Conservation (phyloP, 2,888 invertebrate species). For the Leucophenga montana region DNA sequence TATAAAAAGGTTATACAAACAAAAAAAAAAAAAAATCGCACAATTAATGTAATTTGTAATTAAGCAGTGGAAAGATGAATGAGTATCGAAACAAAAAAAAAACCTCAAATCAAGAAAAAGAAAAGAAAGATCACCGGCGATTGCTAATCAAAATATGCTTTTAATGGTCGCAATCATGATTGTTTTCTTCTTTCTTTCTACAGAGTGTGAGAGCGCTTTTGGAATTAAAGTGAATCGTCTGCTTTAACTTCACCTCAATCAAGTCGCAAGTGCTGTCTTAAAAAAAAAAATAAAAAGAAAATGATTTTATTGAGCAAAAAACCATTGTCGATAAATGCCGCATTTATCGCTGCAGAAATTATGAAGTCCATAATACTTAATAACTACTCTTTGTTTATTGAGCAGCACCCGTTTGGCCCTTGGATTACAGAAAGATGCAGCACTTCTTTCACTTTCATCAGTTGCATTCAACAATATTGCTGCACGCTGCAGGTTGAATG, state of each 20-base stretch:
- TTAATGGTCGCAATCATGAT: slow-evolving; percentile 19
- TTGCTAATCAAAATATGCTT: slow-evolving; percentile 20
- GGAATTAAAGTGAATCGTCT: slow-evolving; percentile 11
- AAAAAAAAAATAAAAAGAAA: no score
- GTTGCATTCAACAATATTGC: no score
- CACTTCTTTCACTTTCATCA: no score
- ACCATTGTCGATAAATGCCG: no score
- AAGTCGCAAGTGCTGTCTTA: no score
- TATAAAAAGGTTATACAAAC: not conserved
- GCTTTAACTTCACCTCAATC: not conserved
- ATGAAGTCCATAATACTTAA: no score
- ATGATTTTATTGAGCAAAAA: no score
- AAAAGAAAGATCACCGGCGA: slow-evolving; percentile 35
- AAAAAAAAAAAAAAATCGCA: not conserved
- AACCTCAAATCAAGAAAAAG: not conserved
- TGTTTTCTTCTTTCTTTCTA: not conserved
- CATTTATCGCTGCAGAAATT: no score
- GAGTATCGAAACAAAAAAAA: slow-evolving; percentile 26
- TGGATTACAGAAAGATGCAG: no score
- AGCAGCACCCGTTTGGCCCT: no score
- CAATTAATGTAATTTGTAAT: slow-evolving; percentile 38
- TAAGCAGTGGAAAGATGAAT: slow-evolving; percentile 26
- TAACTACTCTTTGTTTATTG: no score
- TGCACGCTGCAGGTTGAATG: no score
- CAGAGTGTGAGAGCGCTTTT: not conserved